Percentiles rank a stretch among this genome's conserved stretches.
phyloP scores from a whole-genome alignment of 2,113 vertebrate species.

The Seriola aureovittata region DNA sequence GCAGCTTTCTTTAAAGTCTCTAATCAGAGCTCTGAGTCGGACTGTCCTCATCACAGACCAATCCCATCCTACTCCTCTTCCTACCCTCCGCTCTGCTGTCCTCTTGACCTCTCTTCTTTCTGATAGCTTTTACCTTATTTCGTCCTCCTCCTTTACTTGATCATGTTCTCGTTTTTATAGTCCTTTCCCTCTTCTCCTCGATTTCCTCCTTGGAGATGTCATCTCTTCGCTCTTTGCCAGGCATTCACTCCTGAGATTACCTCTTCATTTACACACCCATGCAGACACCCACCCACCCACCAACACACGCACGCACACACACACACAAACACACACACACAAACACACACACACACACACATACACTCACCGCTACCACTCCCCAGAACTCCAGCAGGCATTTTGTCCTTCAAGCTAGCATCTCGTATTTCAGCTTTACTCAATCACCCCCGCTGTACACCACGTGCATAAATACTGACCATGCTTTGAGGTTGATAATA shows the following conservation, averaged over 20 bases:
- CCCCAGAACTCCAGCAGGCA: conserved; percentile 44
- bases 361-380: conserved; percentile 11
- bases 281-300: conserved; percentile 41
- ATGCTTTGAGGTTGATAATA: conserved; percentile 40
- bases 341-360: conserved; percentile 40
- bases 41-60: conserved; percentile 58
- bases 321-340: conserved; percentile 22
- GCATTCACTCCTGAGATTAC: conserved; percentile 77
- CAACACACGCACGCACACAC: conserved; percentile 40
- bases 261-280: conserved; percentile 73
- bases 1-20: conserved; percentile 53
- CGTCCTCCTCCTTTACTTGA: conserved; percentile 32
- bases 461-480: conserved; percentile 39
- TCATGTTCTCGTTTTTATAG: conserved; percentile 44
- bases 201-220: conserved; percentile 69
- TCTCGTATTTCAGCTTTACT: conserved; percentile 55
- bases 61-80: conserved; percentile 49
- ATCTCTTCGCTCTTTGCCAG: conserved; percentile 72
- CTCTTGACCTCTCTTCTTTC: conserved; percentile 58
- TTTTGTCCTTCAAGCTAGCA: conserved; percentile 67
- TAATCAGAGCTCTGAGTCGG: conserved; percentile 51
- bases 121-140: conserved; percentile 62
- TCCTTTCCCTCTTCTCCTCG: conserved; percentile 50
- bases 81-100: conserved; percentile 48
- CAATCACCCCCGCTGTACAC: conserved; percentile 27